phyloP scores from a whole-genome alignment of 2,113 vertebrate species.

The Phodopus roborovskii region DNA sequence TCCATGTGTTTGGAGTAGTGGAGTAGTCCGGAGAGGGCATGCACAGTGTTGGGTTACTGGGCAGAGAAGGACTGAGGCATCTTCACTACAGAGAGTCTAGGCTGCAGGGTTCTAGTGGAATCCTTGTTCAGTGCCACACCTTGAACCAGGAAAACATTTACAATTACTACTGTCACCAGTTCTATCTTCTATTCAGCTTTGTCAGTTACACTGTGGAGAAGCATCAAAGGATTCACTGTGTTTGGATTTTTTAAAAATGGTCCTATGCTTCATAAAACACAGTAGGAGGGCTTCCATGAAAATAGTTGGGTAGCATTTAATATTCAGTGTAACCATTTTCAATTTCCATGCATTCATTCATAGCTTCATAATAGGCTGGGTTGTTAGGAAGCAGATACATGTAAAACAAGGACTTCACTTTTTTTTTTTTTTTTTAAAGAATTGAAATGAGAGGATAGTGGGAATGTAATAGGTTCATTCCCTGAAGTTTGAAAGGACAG shows the following conservation, averaged over 20 bases:
- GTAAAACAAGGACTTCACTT: background rate
- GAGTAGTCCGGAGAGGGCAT: background rate
- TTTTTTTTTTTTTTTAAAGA: background rate
- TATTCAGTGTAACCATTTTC: background rate
- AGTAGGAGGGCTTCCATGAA: background rate
- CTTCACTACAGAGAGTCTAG: background rate
- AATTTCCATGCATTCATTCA: slow-evolving; percentile 1
- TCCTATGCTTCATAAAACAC: background rate
- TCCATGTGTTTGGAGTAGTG: slow-evolving; percentile 13
- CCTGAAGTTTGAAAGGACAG: background rate
- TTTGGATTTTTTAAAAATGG: background rate
- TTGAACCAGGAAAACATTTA: background rate
- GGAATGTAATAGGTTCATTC: background rate
- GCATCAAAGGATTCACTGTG: background rate
- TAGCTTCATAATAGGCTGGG: background rate
- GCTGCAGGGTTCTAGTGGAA: background rate
- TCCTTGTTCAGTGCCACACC: background rate
- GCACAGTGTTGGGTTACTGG: background rate
- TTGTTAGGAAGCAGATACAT: background rate
- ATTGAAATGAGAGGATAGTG: background rate
- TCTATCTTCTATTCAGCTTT: background rate
- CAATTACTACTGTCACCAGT: accelerated
- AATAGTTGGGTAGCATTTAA: slow-evolving; percentile 38
- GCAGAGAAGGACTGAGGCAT: background rate
- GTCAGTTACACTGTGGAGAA: background rate